Evolutionary conservation across 2,888 invertebrate genomes (phyloP).

Genomic region (Orthosia gothica): DNA sequence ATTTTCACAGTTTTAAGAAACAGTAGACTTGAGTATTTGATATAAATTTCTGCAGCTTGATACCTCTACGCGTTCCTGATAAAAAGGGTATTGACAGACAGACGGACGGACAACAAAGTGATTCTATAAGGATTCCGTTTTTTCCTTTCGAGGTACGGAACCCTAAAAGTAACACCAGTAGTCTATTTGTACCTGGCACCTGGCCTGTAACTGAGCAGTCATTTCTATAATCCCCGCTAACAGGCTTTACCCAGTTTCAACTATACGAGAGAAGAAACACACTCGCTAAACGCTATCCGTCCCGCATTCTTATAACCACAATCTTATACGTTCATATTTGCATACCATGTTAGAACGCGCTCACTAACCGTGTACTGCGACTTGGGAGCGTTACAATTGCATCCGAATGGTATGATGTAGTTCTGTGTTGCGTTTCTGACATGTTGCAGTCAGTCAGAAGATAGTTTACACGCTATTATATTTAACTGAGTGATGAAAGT

Average conservation of each 20-base stretch:
- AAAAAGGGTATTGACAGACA: no score
- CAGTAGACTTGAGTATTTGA: no score
- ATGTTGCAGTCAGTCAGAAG: slow-evolving; percentile 8
- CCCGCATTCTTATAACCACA: background rate
- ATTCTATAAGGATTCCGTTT: no score
- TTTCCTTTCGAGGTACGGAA: no score
- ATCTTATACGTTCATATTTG: slow-evolving; percentile 52
- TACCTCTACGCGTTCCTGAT: no score
- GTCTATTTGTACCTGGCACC: no score
- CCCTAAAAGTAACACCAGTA: no score
- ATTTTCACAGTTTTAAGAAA: no score
- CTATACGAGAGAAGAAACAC: background rate
- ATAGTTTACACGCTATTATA: slow-evolving; percentile 33
- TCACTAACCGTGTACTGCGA: slow-evolving; percentile 53
- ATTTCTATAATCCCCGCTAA: no score
- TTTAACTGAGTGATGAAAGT: slow-evolving; percentile 37
- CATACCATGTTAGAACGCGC: slow-evolving; percentile 51
- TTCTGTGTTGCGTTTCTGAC: slow-evolving; percentile 25
- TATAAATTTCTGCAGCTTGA: no score
- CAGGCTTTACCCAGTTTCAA: background rate
- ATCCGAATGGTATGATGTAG: slow-evolving; percentile 40
- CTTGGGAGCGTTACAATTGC: slow-evolving; percentile 45
- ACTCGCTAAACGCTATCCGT: background rate
- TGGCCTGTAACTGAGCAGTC: no score
- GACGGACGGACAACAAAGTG: no score